Evolutionary conservation across 1,140 invertebrate genomes (phyloP).

Genomic region (Leptopilina clavipes): DNA sequence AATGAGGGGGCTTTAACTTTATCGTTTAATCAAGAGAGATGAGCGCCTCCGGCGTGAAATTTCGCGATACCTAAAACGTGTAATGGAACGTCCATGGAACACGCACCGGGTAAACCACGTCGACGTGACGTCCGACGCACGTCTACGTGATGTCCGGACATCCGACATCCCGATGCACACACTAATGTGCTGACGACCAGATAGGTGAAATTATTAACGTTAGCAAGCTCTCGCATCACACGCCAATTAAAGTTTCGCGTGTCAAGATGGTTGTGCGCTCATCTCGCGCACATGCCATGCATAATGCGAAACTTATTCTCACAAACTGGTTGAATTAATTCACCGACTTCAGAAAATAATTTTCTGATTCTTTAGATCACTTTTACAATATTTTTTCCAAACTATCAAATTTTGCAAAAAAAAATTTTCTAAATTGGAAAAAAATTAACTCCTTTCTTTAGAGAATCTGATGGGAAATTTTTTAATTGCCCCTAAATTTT

Average conservation of each 20-base stretch:
- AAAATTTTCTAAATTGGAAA: too few species aligned
- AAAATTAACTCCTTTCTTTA: too few species aligned
- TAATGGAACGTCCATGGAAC: slow-evolving; percentile 6
- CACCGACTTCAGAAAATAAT: too few species aligned
- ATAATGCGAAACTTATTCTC: not conserved
- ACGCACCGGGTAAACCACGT: slow-evolving; percentile 13
- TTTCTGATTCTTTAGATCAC: too few species aligned
- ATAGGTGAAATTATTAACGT: slow-evolving; percentile 33
- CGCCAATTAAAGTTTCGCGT: slow-evolving; percentile 13
- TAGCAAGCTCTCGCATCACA: not conserved
- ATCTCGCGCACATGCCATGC: not conserved
- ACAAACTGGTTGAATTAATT: not conserved
- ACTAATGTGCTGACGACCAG: slow-evolving; percentile 32
- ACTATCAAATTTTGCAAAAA: too few species aligned
- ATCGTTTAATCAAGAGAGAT: slow-evolving; percentile 31
- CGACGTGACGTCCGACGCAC: slow-evolving; percentile 20
- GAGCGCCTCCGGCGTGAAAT: slow-evolving; percentile 9
- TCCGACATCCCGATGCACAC: slow-evolving; percentile 28
- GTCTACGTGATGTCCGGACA: slow-evolving; percentile 39
- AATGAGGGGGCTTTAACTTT: not conserved
- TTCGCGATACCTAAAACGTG: not conserved
- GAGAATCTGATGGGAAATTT: too few species aligned
- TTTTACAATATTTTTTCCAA: too few species aligned
- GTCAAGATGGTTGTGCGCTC: slow-evolving; percentile 11
- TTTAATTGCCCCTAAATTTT: too few species aligned